Base-by-base conservation (phyloP, 2,797 vertebrate species). In the Manis crassicaudata region DNA sequence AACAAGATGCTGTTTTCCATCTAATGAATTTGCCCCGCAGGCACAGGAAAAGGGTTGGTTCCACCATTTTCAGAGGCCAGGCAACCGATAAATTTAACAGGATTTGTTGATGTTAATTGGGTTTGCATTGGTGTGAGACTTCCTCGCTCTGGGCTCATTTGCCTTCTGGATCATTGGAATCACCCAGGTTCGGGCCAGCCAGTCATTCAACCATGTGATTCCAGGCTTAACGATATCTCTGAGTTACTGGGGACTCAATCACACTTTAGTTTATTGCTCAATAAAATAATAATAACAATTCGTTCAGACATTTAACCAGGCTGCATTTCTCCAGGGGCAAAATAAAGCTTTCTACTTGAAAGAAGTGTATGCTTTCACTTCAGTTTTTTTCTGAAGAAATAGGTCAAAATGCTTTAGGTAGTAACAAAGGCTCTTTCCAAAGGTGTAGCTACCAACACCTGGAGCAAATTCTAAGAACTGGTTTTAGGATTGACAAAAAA, bases 241-340 rank as follows among this genome's bases (percentile, higher is more conserved):
- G 58, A 96, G 96, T 95, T 97, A 96, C 97, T 97, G 90, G 95
- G 96, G 80, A 86, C 98, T 98, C 96, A 80, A 79, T 97, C 97
- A 68, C 98, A 97, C 56, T 90, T 97, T 65, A 90, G 56, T 98
- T 98, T 98, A 97, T 98, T 98, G 97, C 98, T 95, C 98, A 98
- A 97, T 98, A 97, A 98, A 98, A 97, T 93, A 86, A 91, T 96
- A 96, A 89, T 65, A 96, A 95, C 92, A 97, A 62, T 25, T 95
- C 88, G 95, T 97, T 96, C 92, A 97, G 97, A 91, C 97, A 86
- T 97, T 98, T 96, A 96, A 98, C 65, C 73, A 60, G 52, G 35
- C 52, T 97, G 76, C 90, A 5, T 77, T 97, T 97, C 98, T 98
- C 37, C 0, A 93, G 97, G 97, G 97, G 92, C 96, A 95, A 96